Percentiles rank a stretch among this genome's conserved stretches.
Conservation (phyloP, 2,113 vertebrate genomes). For the Scomber japonicus region DNA sequence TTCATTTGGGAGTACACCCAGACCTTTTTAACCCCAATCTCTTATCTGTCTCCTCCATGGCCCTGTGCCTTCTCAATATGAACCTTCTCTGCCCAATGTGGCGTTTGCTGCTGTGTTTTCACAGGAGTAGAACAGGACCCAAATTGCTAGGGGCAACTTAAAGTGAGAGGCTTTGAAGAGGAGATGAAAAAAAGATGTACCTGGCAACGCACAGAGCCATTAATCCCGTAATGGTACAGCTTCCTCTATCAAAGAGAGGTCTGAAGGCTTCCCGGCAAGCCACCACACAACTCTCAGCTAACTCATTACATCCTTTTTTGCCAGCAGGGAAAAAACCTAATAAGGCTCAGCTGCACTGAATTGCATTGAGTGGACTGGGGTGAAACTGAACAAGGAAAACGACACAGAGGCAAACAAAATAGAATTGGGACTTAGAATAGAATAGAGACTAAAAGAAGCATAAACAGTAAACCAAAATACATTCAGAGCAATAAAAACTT, state of each 20-base stretch:
- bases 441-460: conserved; percentile 28
- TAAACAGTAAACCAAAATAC: conserved; percentile 22
- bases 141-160: conserved; percentile 72
- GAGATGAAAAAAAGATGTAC: conserved; percentile 60
- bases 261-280: conserved; percentile 79
- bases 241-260: conserved; percentile 77
- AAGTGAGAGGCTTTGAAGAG: conserved; percentile 75
- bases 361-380: conserved; percentile 23
- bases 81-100: conserved; percentile 24
- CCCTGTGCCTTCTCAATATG: conserved; percentile 48
- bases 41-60: conserved; percentile 64
- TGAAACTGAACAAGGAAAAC: conserved; percentile 39
- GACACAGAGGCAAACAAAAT: conserved; percentile 33
- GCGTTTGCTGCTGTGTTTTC: conserved; percentile 57
- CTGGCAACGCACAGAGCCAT: conserved; percentile 75
- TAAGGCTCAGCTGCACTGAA: conserved; percentile 66
- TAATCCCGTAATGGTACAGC: conserved; percentile 82
- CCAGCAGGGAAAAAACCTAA: conserved; percentile 66
- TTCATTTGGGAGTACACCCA: conserved; percentile 31
- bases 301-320: conserved; percentile 81
- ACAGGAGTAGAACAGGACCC: conserved; percentile 57
- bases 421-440: conserved; percentile 41
- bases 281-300: conserved; percentile 78
- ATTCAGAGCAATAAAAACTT: conserved; percentile 30
- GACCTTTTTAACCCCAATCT: conserved; percentile 44